Conservation (phyloP, 2,888 invertebrate genomes). For the Caenorhabditis afra region DNA sequence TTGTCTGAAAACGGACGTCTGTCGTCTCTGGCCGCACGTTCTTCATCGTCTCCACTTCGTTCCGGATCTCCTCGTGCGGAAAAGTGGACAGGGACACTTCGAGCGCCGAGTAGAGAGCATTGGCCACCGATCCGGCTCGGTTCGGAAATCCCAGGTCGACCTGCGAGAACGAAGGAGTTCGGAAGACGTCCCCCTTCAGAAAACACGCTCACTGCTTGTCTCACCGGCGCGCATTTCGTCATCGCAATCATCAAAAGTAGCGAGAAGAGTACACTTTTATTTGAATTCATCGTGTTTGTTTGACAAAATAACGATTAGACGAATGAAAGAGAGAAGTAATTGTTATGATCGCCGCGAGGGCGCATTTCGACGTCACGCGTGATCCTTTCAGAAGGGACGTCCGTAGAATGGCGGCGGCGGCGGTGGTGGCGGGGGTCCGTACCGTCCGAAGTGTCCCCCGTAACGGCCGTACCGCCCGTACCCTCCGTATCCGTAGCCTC, state of each 20-base stretch:
- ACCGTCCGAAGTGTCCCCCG: conserved; percentile 23
- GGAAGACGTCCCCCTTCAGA: not conserved
- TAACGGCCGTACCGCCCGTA: conserved; percentile 37
- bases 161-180: too few species aligned
- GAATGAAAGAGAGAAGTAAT: conserved; percentile 13
- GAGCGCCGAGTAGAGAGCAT: conserved; percentile 42
- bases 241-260: not conserved
- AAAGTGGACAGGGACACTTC: conserved; percentile 24
- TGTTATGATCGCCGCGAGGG: conserved; percentile 1
- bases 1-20: too few species aligned
- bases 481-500: conserved; percentile 43
- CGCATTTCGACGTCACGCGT: conserved; percentile 8
- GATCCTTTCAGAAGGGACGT: conserved; percentile 39
- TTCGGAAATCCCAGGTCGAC: conserved; percentile 21
- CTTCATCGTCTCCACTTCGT: conserved; percentile 25
- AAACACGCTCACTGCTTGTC: conserved; percentile 7
- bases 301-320: conserved; percentile 30
- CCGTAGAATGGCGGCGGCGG: conserved; percentile 42
- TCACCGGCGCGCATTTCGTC: conserved; percentile 1
- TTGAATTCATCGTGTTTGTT: conserved; percentile 26
- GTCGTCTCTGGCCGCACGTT: not conserved
- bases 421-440: conserved; percentile 50
- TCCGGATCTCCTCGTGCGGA: conserved; percentile 15
- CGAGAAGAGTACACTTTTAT: conserved; percentile 31
- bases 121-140: conserved; percentile 15